Conservation (phyloP, 1,140 invertebrate species). For the Latrodectus geometricus region DNA sequence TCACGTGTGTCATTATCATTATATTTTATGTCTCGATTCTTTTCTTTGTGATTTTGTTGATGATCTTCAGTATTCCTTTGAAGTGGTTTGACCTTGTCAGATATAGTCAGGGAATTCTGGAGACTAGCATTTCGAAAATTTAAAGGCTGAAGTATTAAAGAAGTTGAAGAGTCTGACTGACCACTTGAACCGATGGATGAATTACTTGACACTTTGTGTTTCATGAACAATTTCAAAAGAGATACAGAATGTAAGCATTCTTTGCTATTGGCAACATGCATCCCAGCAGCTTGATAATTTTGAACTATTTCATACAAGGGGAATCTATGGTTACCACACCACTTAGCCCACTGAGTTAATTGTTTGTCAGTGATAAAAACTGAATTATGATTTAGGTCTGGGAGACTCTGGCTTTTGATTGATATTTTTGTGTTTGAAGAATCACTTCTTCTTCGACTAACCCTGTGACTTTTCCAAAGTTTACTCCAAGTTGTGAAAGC, state of each 20-base stretch:
- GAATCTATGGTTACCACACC: slow-evolving; percentile 69
- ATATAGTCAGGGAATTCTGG: slow-evolving; percentile 52
- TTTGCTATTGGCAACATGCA: slow-evolving; percentile 38
- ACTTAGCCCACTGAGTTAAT: slow-evolving; percentile 52
- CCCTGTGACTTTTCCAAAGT: slow-evolving; percentile 72
- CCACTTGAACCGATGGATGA: slow-evolving; percentile 40
- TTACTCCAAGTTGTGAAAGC: slow-evolving; percentile 85
- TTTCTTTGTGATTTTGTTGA: slow-evolving; percentile 27
- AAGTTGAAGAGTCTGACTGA: slow-evolving; percentile 56
- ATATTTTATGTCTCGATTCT: not conserved
- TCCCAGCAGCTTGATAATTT: slow-evolving; percentile 69
- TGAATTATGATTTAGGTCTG: slow-evolving; percentile 74
- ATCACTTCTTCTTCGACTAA: not conserved
- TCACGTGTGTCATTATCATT: slow-evolving; percentile 45
- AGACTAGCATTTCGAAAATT: slow-evolving; percentile 52
- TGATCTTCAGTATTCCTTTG: slow-evolving; percentile 47
- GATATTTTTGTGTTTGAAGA: slow-evolving; percentile 64
- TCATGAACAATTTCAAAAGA: slow-evolving; percentile 89
- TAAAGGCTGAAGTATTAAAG: slow-evolving; percentile 48
- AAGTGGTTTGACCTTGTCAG: slow-evolving; percentile 57
- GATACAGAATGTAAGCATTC: slow-evolving; percentile 75
- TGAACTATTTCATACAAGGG: slow-evolving; percentile 78
- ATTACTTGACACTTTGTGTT: slow-evolving; percentile 82
- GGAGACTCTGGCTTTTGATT: slow-evolving; percentile 80
- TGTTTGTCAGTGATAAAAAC: slow-evolving; percentile 63